Evolutionary conservation across 2,888 invertebrate species (phyloP).

Genomic region (Aporophyla nigra): DNA sequence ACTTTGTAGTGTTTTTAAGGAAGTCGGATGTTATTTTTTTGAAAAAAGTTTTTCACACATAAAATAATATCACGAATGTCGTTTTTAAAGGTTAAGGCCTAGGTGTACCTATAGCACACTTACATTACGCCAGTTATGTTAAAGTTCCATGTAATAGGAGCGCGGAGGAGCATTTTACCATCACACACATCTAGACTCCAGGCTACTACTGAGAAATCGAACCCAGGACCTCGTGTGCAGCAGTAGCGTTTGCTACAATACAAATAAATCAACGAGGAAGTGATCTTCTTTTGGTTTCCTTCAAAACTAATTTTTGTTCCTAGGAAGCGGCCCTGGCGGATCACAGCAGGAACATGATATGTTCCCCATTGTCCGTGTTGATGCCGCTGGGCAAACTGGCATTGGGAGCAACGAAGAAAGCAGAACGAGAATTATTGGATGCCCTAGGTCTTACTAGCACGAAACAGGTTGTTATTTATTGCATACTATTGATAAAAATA

Average conservation of each 20-base stretch:
- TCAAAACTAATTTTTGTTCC: conserved; percentile 23
- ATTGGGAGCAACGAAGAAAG: conserved; percentile 71
- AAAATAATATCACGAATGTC: not conserved
- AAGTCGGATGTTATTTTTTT: too few relatives aligned
- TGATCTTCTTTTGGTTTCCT: not conserved
- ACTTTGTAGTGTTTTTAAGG: too few relatives aligned
- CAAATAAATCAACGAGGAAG: not conserved
- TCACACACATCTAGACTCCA: not conserved
- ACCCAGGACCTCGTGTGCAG: not conserved
- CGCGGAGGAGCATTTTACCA: too few relatives aligned
- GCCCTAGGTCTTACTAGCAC: conserved; percentile 68
- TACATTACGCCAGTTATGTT: not conserved
- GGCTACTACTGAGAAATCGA: not conserved
- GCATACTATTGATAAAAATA: not conserved
- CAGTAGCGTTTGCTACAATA: not conserved
- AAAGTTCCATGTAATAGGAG: not conserved
- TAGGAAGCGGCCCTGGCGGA: conserved; percentile 67
- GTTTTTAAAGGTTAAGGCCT: not conserved
- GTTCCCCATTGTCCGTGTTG: conserved; percentile 80
- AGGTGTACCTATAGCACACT: not conserved
- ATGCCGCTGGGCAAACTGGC: conserved; percentile 79
- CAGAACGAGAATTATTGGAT: conserved; percentile 66
- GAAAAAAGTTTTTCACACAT: too few relatives aligned
- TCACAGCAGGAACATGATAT: conserved; percentile 68
- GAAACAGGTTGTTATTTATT: conserved; percentile 45